A percentile compares a stretch with the other conserved stretches of the same genome.
phyloP scores from a whole-genome alignment of 2,888 invertebrate species.

The Cerastis rubricosa region DNA sequence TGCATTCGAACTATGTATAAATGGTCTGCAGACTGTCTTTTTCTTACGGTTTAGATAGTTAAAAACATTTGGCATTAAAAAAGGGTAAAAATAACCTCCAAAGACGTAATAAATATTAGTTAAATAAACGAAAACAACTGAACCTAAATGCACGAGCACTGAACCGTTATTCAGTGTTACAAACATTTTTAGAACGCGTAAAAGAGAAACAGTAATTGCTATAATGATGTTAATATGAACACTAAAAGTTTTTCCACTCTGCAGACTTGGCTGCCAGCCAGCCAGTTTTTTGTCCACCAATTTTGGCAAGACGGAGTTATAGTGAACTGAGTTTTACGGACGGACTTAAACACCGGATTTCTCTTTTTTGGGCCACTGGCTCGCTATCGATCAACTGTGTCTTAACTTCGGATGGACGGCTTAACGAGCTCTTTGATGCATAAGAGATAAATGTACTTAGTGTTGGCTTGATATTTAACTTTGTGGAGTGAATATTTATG shows the following conservation, averaged over 20 bases:
- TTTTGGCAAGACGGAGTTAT: constrained; percentile 48
- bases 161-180: neutral
- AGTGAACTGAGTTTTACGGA: constrained; percentile 36
- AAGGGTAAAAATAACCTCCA: neutral
- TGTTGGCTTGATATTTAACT: constrained; percentile 26
- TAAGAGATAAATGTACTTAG: constrained; percentile 51
- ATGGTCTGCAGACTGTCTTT: neutral
- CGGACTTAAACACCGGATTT: constrained; percentile 46
- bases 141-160: constrained; percentile 6
- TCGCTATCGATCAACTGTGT: constrained; percentile 59
- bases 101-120: neutral
- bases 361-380: constrained; percentile 42
- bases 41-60: neutral
- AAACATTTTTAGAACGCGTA: constrained; percentile 33
- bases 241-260: constrained; percentile 59
- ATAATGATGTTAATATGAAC: constrained; percentile 56
- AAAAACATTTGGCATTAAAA: neutral
- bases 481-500: constrained; percentile 16
- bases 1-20: neutral
- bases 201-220: constrained; percentile 52
- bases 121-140: neutral
- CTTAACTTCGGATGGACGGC: constrained; percentile 54
- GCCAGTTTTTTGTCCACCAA: constrained; percentile 44
- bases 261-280: constrained; percentile 45
- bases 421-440: constrained; percentile 57